Conservation (phyloP, 2,797 vertebrate genomes). For the Channa striata region DNA sequence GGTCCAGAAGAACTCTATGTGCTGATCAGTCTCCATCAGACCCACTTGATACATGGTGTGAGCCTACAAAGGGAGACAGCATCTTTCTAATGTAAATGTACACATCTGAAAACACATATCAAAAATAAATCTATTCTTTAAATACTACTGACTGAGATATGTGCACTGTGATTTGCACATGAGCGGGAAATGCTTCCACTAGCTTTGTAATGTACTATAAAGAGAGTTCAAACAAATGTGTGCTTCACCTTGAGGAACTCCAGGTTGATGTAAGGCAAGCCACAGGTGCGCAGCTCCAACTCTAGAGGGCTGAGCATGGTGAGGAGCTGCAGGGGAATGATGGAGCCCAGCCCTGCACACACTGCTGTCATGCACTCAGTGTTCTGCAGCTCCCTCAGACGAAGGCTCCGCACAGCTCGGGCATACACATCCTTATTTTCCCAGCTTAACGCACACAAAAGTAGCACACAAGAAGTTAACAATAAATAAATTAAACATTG, state of each 20-base stretch:
- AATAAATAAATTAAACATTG: not conserved
- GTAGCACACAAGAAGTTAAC: conserved; percentile 3
- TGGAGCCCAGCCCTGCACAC: conserved; percentile 91
- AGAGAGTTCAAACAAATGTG: not conserved
- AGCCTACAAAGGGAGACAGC: conserved; percentile 81
- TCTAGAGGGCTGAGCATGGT: conserved; percentile 92
- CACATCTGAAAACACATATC: too few relatives aligned
- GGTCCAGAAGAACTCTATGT: conserved; percentile 98
- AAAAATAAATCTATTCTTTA: too few relatives aligned
- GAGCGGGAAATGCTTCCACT: not conserved
- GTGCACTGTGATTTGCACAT: not conserved
- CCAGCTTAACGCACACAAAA: conserved; percentile 85
- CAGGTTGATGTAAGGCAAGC: conserved; percentile 95
- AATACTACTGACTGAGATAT: not conserved
- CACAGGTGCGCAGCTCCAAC: conserved; percentile 96
- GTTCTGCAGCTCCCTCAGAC: conserved; percentile 93
- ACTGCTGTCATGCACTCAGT: conserved; percentile 92
- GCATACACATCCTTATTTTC: conserved; percentile 96
- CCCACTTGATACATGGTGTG: conserved; percentile 99
- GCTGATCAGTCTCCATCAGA: conserved; percentile 98
- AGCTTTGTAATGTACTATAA: not conserved
- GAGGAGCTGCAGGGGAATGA: conserved; percentile 97
- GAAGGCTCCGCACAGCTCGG: conserved; percentile 88
- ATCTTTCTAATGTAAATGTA: too few relatives aligned
- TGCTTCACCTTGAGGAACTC: conserved; percentile 95